These are phyloP conservation scores for Caerostris darwini DNA, from an alignment of 1,140 invertebrate genomes.

Conservation along the genomic window DNA sequence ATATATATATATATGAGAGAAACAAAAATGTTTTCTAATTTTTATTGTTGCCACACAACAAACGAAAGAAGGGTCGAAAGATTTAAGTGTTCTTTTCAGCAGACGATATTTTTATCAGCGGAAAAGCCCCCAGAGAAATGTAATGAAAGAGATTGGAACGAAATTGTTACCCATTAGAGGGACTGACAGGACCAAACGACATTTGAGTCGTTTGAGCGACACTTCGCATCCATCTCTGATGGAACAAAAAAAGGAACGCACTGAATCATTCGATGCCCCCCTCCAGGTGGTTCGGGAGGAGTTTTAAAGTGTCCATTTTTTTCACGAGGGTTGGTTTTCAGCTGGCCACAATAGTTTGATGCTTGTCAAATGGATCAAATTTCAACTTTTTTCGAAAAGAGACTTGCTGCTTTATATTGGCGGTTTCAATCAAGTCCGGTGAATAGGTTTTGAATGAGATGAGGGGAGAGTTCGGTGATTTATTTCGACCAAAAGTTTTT, in stretches of 20 bases:
- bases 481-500: not conserved
- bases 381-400: not conserved
- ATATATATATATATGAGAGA: not conserved
- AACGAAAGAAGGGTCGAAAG: not conserved
- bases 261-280: not conserved
- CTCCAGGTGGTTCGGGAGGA: not conserved
- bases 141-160: slow-evolving; percentile 56
- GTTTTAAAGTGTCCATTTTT: not conserved
- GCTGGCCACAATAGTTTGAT: not conserved
- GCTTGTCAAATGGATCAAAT: slow-evolving; percentile 23
- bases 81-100: slow-evolving; percentile 41
- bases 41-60: slow-evolving; percentile 25
- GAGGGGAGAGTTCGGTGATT: not conserved
- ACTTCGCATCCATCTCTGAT: not conserved
- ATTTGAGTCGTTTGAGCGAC: slow-evolving; percentile 18
- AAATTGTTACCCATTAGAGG: slow-evolving; percentile 56
- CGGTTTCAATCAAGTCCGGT: not conserved
- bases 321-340: not conserved
- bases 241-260: slow-evolving; percentile 13
- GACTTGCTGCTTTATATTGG: not conserved
- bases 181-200: slow-evolving; percentile 36
- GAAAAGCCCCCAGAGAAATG: slow-evolving; percentile 28
- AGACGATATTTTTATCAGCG: slow-evolving; percentile 46
- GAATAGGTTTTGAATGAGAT: not conserved
- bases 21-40: slow-evolving; percentile 16